phyloP scores from a whole-genome alignment of 2,113 vertebrate species.

The Hippocampus abdominalis region DNA sequence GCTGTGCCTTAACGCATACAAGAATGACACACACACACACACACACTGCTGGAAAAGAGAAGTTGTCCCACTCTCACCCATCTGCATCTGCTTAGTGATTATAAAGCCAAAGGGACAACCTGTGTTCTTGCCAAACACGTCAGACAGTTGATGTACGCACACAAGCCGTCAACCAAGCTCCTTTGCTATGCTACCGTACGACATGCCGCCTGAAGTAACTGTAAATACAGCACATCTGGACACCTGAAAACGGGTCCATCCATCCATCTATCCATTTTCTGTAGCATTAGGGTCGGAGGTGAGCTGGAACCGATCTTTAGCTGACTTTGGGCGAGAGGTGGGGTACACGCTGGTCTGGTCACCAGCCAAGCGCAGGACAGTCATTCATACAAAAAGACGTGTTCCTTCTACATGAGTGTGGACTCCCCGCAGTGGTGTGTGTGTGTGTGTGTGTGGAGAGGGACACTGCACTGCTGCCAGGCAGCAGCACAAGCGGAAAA shows the following conservation, averaged over 20 bases:
- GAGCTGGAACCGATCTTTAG: neutral
- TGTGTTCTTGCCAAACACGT: neutral
- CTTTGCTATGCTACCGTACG: neutral
- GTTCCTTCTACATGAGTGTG: too few species aligned
- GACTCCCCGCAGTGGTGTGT: too few species aligned
- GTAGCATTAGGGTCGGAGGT: neutral
- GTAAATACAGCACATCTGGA: constrained; percentile 52
- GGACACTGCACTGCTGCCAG: too few species aligned
- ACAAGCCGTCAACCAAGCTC: neutral
- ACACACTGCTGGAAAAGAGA: constrained; percentile 55
- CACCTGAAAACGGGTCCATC: neutral
- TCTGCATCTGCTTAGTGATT: constrained; percentile 21
- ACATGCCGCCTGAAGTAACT: constrained; percentile 12
- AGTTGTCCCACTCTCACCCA: constrained; percentile 31
- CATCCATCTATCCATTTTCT: constrained; percentile 15
- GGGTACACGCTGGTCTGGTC: neutral
- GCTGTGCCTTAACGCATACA: constrained; percentile 78
- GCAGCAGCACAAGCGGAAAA: neutral
- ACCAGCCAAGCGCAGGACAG: neutral
- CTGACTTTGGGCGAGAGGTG: neutral
- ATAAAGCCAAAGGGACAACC: neutral
- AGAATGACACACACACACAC: constrained; percentile 40
- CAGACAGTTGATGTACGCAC: neutral
- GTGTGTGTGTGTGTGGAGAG: too few species aligned
- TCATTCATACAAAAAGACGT: neutral